Evolutionary conservation across 2,888 invertebrate species (phyloP), one percentile per base, ranked within the genome.

Genomic region (Frankliniella intonsa): DNA sequence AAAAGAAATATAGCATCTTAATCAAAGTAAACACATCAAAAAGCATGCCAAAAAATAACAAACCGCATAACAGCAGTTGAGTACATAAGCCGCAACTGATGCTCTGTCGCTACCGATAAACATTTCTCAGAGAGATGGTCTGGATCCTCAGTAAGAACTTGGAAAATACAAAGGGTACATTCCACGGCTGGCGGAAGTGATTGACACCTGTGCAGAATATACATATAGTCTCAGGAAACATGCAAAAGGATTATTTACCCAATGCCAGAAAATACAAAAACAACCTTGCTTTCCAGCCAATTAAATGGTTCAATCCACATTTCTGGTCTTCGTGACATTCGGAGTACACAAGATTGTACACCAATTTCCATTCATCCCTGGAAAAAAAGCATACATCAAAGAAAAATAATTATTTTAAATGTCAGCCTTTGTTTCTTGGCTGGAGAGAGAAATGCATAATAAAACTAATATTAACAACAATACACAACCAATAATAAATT

Each of bases 181-280:
- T 92, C 91, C 83, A 92, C 88, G n/a, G 91, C 91, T 80, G 91
- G 89, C 50, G 91, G 91, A 83, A 92, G 86, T 62, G 89, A 87
- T 10, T 91, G 90, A 83, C 89, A 90, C 84, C 92, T 84, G 62
- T 25, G 83, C 22, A 81, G 81, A 82, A 83, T 25, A 10, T 12
- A 65, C 5, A 55, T 81, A 76, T 38, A 76, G 38, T 9, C 38
- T 81, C 5, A 14, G 25, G 17, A 14, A 80, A 3, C n/a, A 22
- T 25, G 9, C 10, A 3, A 22, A 27, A 65, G 17, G 38, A 50
- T 12, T 38, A 81, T 14, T 14, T 76, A 65, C 17, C 62, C 25
- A 65, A 19, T 3, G 80, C 80, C 62, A 80, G n/a, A 22, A 80
- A 79, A 83, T 38, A 17, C 11, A 80, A 76, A 14, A 25, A 80